Conservation (phyloP, 2,797 vertebrate species). For the Ptychadena robeensis region DNA sequence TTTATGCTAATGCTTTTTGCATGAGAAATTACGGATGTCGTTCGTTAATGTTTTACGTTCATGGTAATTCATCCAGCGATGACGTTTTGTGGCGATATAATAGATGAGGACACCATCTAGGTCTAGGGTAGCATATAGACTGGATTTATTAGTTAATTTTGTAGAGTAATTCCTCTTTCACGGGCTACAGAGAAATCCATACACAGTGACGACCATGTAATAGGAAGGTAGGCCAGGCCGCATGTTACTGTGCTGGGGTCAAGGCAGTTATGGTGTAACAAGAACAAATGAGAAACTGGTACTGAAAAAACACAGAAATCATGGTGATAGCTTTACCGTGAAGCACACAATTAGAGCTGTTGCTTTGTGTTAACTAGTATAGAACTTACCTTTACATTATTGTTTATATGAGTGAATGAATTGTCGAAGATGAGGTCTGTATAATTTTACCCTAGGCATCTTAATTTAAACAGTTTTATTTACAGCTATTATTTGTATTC, state of each 20-base stretch:
- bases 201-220: not conserved
- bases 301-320: not conserved
- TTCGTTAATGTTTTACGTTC: conserved; percentile 19
- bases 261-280: not conserved
- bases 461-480: not conserved
- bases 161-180: conserved; percentile 31
- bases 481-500: not conserved
- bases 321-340: not conserved
- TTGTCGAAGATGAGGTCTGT: not conserved
- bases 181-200: conserved; percentile 29
- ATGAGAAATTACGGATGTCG: conserved; percentile 26
- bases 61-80: conserved; percentile 24
- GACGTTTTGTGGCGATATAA: conserved; percentile 11
- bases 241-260: not conserved
- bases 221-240: not conserved
- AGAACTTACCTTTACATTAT: not conserved
- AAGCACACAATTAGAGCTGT: not conserved
- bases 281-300: not conserved
- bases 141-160: conserved; percentile 43
- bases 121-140: not conserved
- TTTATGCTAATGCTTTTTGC: conserved; percentile 33
- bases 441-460: not conserved
- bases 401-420: not conserved
- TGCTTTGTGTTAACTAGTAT: not conserved
- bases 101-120: not conserved